A percentile compares a stretch with the other conserved stretches of the same genome.
Evolutionary conservation across 1,140 invertebrate genomes (phyloP).

Genomic region (Drosophila suzukii): DNA sequence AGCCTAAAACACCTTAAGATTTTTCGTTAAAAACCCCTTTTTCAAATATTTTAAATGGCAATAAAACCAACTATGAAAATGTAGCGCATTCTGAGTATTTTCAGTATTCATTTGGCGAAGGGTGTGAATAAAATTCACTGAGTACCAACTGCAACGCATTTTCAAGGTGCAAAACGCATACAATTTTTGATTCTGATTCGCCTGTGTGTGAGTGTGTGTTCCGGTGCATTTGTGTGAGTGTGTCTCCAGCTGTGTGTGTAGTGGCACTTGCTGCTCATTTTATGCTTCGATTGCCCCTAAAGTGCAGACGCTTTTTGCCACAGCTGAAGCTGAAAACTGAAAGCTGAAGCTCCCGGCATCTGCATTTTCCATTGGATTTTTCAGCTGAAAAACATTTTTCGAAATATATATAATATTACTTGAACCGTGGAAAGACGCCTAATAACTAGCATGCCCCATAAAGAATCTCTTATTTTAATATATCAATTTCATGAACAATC

Average conservation of each 20-base stretch:
- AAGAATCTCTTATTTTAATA: too few relatives aligned
- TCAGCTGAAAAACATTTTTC: not conserved
- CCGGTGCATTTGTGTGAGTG: constrained; percentile 10
- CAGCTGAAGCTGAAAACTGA: constrained; percentile 45
- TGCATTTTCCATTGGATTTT: constrained; percentile 17
- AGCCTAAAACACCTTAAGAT: too few relatives aligned
- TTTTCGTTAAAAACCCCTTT: not conserved
- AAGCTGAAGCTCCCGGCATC: constrained; percentile 18
- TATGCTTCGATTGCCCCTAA: constrained; percentile 72
- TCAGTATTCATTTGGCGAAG: constrained; percentile 42
- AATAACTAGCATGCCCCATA: too few relatives aligned
- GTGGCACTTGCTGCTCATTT: constrained; percentile 83
- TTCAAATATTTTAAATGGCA: not conserved
- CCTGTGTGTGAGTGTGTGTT: constrained; percentile 4
- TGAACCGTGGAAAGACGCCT: too few relatives aligned
- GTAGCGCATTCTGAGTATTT: constrained; percentile 27
- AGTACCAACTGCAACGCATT: constrained; percentile 25
- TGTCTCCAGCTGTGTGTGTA: constrained; percentile 59
- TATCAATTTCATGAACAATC: too few relatives aligned
- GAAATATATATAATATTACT: constrained; percentile 1
- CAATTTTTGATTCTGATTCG: constrained; percentile 70
- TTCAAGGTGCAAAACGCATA: constrained; percentile 51
- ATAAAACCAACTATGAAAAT: not conserved
- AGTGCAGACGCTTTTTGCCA: constrained; percentile 72
- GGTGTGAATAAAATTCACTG: constrained; percentile 22